Base-by-base conservation (phyloP, 2,797 vertebrate genomes). In the Catostomus latipinnis region DNA sequence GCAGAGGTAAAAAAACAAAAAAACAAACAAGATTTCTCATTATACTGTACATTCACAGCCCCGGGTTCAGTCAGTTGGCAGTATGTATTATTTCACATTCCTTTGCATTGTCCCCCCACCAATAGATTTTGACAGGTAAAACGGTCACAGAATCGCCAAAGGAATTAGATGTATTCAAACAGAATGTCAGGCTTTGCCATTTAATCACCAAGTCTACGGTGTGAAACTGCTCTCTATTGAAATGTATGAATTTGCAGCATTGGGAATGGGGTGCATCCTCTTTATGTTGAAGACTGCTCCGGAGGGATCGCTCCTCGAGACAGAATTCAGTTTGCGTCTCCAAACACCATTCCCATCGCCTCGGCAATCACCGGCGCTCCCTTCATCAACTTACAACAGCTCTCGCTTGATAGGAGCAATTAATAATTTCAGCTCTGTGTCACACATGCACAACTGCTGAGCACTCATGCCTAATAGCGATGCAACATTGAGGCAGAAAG, bases 361-460 rank as follows among this genome's bases (percentile, higher is more conserved):
- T 4, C 88, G 84, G 88, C 90, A 88, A 89, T 91, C 90, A 92
- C 91, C 88, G 88, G 88, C 75, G 83, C 87, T 90, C 85, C 87
- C 90, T 80, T 80, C 70, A 89, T 92, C 89, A 90, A 87, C 86
- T 81, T 87, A 74, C 65, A 76, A 81, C 81, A 56, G 89, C 90
- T 74, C 74, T 85, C 84, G 84, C 77, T 89, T 90, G 87, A 91
- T 90, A 90, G 91, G 84, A 85, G 88, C 90, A 86, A 92, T 94
- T 90, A 90, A 89, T 93, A 92, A 93, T 91, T 91, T 92, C 88
- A 89, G 89, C 88, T 92, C 90, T 18, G 79, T 91, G 87, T 88
- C 86, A 88, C 78, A 87, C 86, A 84, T 52, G 10, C 10, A 74
- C 70, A 67, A 71, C 13, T 43, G 57, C 76, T n/a, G 56, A 68